Evolutionary conservation across 2,888 invertebrate species (phyloP).

Genomic region (Synanthedon tipuliformis): DNA sequence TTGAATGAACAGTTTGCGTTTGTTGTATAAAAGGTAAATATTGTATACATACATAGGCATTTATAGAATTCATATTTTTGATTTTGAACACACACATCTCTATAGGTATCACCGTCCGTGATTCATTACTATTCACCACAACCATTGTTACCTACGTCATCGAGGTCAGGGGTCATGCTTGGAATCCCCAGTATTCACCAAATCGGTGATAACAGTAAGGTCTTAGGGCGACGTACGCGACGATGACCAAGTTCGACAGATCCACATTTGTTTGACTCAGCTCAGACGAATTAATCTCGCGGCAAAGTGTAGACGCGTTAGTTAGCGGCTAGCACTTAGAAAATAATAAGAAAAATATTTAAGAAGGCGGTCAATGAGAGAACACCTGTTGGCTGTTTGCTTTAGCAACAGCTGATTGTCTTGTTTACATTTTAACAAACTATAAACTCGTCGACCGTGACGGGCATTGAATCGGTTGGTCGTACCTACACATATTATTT

Average conservation of each 20-base stretch:
- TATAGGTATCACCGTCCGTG: slow-evolving; percentile 2
- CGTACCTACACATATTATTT: slow-evolving; percentile 23
- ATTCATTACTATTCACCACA: slow-evolving; percentile 11
- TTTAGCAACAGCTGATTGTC: slow-evolving; percentile 23
- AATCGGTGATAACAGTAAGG: slow-evolving; percentile 41
- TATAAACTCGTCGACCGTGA: slow-evolving; percentile 17
- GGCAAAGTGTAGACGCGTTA: slow-evolving; percentile 36
- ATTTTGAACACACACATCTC: too few relatives aligned
- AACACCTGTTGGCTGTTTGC: slow-evolving; percentile 17
- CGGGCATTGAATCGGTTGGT: slow-evolving; percentile 26
- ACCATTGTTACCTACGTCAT: slow-evolving; percentile 6
- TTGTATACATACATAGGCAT: too few relatives aligned
- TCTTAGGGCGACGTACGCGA: slow-evolving; percentile 18
- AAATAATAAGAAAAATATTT: background rate
- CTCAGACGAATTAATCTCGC: slow-evolving; percentile 33
- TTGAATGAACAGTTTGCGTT: too few relatives aligned
- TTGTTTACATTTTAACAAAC: slow-evolving; percentile 42
- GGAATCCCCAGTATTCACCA: slow-evolving; percentile 12
- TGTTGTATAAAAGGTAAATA: too few relatives aligned
- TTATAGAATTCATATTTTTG: too few relatives aligned
- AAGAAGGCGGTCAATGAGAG: background rate
- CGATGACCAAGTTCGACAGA: slow-evolving; percentile 12
- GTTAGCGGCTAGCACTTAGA: slow-evolving; percentile 2
- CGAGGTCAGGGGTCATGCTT: slow-evolving; percentile 5
- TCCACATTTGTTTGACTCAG: slow-evolving; percentile 6